Base-by-base conservation (phyloP, 2,888 invertebrate species). In the Hedya salicella region DNA sequence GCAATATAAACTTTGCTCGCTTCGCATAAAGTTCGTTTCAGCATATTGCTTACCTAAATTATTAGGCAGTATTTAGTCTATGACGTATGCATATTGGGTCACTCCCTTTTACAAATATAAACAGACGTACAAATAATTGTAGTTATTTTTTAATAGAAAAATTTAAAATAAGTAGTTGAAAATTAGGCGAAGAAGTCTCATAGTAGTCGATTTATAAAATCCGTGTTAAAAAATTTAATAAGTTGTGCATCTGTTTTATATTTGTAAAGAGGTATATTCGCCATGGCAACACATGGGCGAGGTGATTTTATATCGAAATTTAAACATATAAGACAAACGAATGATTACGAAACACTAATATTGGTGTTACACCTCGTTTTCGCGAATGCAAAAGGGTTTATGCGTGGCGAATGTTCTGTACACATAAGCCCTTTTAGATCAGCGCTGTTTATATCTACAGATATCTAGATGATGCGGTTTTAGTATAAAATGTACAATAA, bases 341-440 rank as follows among this genome's bases (percentile, higher is more conserved):
- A 48, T n/a, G n/a, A 36, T 42, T 19, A 49, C 25, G 25, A 78
- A 77, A 77, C 72, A 75, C 78, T 76, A 82, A 80, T 74, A 77
- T 84, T 84, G 84, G 82, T 85, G 85, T 86, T 83, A 79, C 74
- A 77, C 52, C 60, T 69, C 72, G 73, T 75, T 77, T 72, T 60
- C 61, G 59, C 52, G 8, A 44, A 36, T 36, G 6, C 8, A 56
- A 17, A 57, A 21, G n/a, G 48, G 21, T 3, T 53, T n/a, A n/a
- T 19, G 17, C 32, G 57, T 44, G 57, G 44, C 32, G 11, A 44
- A 44, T 9, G 16, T 5, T 25, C 11, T 52, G 6, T 17, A 56
- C 56, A 53, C 14, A 25, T 16, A 8, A 13, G n/a, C 13, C n/a
- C 21, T 21, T 13, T 13, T 36, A 36, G 36, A 36, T 36, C 21